Evolutionary conservation across 2,113 vertebrate species (phyloP), one percentile per base, ranked within the genome.

Genomic region (Chaetodon auriga): DNA sequence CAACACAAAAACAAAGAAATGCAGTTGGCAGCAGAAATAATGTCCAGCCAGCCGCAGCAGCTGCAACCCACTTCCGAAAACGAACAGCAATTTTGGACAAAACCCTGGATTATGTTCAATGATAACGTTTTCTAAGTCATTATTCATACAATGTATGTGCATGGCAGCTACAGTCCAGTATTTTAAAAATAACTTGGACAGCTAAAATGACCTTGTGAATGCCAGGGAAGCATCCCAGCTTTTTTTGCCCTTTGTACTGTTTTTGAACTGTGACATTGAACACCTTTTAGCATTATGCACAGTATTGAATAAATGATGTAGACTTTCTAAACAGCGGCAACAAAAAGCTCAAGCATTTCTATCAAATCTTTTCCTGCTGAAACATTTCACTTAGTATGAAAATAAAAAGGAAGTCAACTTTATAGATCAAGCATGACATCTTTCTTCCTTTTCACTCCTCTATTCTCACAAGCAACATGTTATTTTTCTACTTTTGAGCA

Each of bases 1-100:
- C 43, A 76, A 61, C 18, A 71, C 54, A 19, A 72, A 78, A 82
- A 82, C 75, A 77, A 84, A 82, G 53, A 81, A 80, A 68, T 78
- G 19, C 43, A 71, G 36, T 89, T 74, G 57, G 81, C 70, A 66
- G 45, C n/a, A 30, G 43, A 43, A 23, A 54, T 43, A 70, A 75
- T 60, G 61, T 16, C 25, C n/a, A 73, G 64, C 55, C 60, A 61
- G 51, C 54, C 13, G 58, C 21, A 36, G 51, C 63, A 68, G 38
- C 78, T 70, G 57, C 53, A 38, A 25, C 14, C 64, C 21, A 43
- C 30, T 78, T 66, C 51, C 65, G 46, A 69, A 36, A 64, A 35
- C 61, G 49, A 66, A 41, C 53, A 70, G 41, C 6, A 25, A 18
- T 66, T 55, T 53, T 80, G 49, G 57, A 55, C 46, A 38, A 70